A percentile compares a stretch with the other conserved stretches of the same genome.
phyloP scores from a whole-genome alignment of 92 coral and sea anemone species.

The Palythoa grandis region DNA sequence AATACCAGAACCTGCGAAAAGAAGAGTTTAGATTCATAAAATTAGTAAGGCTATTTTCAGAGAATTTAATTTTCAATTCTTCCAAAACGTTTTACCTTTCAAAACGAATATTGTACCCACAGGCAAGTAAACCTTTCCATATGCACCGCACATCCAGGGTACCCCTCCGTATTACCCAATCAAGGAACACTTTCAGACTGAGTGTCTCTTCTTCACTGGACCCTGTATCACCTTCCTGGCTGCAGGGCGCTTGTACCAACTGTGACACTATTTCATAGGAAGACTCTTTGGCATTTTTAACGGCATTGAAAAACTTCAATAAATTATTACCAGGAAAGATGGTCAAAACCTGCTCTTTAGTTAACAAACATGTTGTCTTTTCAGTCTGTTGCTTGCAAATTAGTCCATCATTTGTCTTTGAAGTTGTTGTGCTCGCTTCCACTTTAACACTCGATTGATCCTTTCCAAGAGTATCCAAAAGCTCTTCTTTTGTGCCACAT shows the following conservation, averaged over 20 bases:
- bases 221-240: conserved; percentile 33
- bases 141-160: conserved; percentile 70
- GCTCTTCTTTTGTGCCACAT: background rate
- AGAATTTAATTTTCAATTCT: background rate
- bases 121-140: conserved; percentile 88
- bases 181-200: conserved; percentile 66
- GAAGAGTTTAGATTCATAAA: no score
- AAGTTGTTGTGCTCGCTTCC: conserved; percentile 3
- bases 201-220: conserved; percentile 37
- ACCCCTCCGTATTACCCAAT: conserved; percentile 67
- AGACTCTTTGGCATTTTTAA: conserved; percentile 74
- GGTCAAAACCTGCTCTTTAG: conserved; percentile 75
- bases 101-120: conserved; percentile 90
- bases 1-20: no score
- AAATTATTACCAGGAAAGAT: conserved; percentile 70
- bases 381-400: background rate
- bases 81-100: conserved; percentile 63
- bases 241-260: conserved; percentile 50
- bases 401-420: background rate
- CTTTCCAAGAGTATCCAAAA: background rate
- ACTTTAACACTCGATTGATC: background rate
- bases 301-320: conserved; percentile 68
- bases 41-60: no score
- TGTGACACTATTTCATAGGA: conserved; percentile 74
- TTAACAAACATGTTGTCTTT: conserved; percentile 21